A percentile compares a stretch with the other conserved stretches of the same genome.
phyloP scores from a whole-genome alignment of 2,113 vertebrate species.

The Tyto alba region DNA sequence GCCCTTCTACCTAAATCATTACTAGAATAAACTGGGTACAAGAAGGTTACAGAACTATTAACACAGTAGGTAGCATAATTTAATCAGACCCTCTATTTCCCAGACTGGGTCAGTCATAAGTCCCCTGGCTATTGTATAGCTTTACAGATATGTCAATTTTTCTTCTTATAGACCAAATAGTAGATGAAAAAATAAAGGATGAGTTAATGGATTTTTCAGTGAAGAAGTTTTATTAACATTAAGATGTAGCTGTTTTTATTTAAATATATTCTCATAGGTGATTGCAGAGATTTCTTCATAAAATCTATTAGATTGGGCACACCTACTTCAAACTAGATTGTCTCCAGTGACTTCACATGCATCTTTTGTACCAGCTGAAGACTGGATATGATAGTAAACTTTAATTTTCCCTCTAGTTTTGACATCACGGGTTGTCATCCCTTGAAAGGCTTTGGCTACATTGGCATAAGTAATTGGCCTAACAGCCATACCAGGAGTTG shows the following conservation, averaged over 20 bases:
- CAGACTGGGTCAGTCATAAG: background rate
- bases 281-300: background rate
- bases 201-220: background rate
- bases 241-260: background rate
- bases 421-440: background rate
- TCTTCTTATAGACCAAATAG: background rate
- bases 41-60: background rate
- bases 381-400: background rate
- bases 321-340: background rate
- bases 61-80: background rate
- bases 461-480: background rate
- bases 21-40: background rate
- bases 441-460: background rate
- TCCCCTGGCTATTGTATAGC: background rate
- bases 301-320: background rate
- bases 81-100: background rate
- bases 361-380: background rate
- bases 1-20: background rate
- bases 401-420: background rate
- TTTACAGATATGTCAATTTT: background rate
- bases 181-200: background rate
- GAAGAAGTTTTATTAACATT: background rate
- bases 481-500: background rate
- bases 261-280: background rate
- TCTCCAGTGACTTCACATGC: background rate